Evolutionary conservation across 2,797 vertebrate genomes (phyloP).

Genomic region (Platyrinchus mystaceus): DNA sequence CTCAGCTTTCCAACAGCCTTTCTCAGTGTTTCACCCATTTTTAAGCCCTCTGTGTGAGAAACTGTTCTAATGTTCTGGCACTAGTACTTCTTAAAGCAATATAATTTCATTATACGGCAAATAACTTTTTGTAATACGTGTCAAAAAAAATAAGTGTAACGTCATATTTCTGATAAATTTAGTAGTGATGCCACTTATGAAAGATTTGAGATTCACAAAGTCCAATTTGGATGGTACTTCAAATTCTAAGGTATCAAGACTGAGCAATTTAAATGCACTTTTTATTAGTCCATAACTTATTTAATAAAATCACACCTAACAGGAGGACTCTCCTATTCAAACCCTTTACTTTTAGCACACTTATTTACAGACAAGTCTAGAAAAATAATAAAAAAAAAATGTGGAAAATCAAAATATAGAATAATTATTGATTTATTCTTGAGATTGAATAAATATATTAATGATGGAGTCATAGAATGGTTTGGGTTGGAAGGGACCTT

Average conservation of each 20-base stretch:
- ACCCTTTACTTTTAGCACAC: neutral
- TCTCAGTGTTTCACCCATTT: neutral
- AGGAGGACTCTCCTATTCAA: neutral
- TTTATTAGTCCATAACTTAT: neutral
- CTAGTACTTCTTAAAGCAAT: neutral
- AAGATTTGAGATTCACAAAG: rapidly evolving
- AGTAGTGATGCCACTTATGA: neutral
- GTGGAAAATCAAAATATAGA: neutral
- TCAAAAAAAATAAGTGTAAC: neutral
- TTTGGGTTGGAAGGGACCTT: neutral
- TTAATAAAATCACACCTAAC: neutral
- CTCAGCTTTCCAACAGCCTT: neutral
- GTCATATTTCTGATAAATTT: neutral
- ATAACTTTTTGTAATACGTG: neutral
- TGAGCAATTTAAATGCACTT: neutral
- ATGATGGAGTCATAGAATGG: neutral
- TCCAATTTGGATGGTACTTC: neutral
- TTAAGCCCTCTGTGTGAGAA: neutral
- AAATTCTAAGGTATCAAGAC: neutral
- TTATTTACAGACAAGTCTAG: neutral
- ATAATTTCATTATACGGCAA: neutral
- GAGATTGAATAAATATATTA: neutral
- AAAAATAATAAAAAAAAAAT: neutral
- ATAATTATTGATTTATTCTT: neutral
- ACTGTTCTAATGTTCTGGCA: neutral